Percentiles rank a stretch among this genome's conserved stretches.
Conservation (phyloP, 2,113 vertebrate species). For the Campylomormyrus tamandua region DNA sequence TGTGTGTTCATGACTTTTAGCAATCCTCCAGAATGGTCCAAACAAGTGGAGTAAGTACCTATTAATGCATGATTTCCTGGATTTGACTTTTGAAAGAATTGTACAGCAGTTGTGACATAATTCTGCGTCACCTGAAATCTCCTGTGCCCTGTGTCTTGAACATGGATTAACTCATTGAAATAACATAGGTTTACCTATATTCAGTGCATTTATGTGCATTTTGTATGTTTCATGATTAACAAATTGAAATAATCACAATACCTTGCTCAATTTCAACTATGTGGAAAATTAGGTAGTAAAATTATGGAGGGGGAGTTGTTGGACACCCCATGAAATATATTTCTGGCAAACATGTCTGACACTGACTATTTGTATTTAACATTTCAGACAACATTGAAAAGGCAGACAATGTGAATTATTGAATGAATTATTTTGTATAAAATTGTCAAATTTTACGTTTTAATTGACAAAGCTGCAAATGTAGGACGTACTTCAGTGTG, state of each 20-base stretch:
- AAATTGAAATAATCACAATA: background rate
- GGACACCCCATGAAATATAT: background rate
- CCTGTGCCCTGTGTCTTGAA: background rate
- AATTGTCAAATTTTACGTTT: background rate
- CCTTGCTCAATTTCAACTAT: background rate
- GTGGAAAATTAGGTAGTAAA: background rate
- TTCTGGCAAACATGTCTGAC: background rate
- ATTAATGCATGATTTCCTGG: background rate
- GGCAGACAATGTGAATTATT: background rate
- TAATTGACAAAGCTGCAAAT: background rate
- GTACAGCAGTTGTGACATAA: background rate
- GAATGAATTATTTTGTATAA: background rate
- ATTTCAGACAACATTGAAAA: background rate
- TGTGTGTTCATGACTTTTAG: constrained; percentile 90
- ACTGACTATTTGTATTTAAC: background rate
- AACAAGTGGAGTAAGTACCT: constrained; percentile 81
- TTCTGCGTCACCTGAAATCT: background rate
- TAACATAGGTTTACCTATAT: background rate
- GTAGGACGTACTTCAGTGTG: background rate
- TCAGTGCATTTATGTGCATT: background rate
- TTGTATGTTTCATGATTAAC: background rate
- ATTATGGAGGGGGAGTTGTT: background rate
- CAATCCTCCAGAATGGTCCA: constrained; percentile 83
- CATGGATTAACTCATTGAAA: background rate
- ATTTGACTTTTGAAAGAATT: background rate